Conservation (phyloP, 2,888 invertebrate genomes). For the Lasioglossum leucozonium region DNA sequence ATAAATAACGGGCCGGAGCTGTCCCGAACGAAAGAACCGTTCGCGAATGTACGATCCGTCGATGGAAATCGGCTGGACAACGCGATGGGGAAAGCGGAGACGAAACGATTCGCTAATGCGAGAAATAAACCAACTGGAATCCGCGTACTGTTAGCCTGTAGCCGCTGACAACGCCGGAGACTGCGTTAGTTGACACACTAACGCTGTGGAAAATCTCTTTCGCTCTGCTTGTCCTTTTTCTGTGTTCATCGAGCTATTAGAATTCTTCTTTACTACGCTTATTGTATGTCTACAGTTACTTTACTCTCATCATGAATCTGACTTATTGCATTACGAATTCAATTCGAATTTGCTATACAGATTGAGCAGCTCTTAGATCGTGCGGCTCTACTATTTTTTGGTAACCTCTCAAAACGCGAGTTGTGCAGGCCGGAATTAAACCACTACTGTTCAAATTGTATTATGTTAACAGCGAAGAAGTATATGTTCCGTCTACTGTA, state of each 20-base stretch:
- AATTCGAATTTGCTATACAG: too few relatives aligned
- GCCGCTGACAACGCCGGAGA: not conserved
- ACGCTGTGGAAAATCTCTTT: not conserved
- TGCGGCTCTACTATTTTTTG: too few relatives aligned
- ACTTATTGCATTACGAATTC: too few relatives aligned
- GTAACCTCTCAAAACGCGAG: too few relatives aligned
- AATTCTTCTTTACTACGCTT: not conserved
- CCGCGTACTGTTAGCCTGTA: not conserved
- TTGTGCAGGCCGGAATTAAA: too few relatives aligned
- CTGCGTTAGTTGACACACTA: not conserved
- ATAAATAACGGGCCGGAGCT: constrained; percentile 57
- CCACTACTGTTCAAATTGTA: too few relatives aligned
- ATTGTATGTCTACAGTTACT: too few relatives aligned
- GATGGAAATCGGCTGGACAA: not conserved
- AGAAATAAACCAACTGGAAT: not conserved
- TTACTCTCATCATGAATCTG: too few relatives aligned
- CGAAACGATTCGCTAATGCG: constrained; percentile 32
- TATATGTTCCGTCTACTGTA: too few relatives aligned
- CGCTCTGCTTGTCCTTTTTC: not conserved
- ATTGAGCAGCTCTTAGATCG: too few relatives aligned
- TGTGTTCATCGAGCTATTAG: not conserved
- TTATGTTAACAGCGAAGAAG: too few relatives aligned
- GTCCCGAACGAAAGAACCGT: constrained; percentile 4
- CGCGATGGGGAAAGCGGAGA: not conserved
- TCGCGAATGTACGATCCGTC: not conserved